Conservation (phyloP, 2,113 vertebrate species). For the Apeltes quadracus region DNA sequence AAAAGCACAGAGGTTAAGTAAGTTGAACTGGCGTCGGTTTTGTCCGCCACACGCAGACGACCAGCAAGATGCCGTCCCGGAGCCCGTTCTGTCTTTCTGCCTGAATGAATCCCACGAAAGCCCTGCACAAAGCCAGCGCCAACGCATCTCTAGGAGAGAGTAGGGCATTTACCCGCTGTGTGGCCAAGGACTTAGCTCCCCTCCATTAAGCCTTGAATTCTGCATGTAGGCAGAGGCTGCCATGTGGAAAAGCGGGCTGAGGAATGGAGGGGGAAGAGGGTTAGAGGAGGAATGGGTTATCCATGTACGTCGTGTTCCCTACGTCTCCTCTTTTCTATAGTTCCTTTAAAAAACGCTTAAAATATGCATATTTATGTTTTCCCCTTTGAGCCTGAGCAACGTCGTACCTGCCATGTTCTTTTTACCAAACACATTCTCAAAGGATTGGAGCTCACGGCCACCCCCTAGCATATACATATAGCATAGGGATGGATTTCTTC, state of each 20-base stretch:
- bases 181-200: slow-evolving; percentile 72
- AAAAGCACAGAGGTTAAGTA: slow-evolving; percentile 32
- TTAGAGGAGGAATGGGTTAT: slow-evolving; percentile 34
- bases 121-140: slow-evolving; percentile 7
- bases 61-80: slow-evolving; percentile 34
- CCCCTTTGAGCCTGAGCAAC: not conserved
- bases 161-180: slow-evolving; percentile 65
- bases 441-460: not conserved
- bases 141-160: slow-evolving; percentile 43
- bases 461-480: not conserved
- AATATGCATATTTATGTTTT: not conserved
- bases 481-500: not conserved
- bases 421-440: not conserved
- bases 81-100: slow-evolving; percentile 48
- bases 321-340: not conserved
- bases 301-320: slow-evolving; percentile 12
- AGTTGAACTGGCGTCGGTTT: slow-evolving; percentile 5
- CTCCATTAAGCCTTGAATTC: slow-evolving; percentile 78
- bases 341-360: not conserved
- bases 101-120: slow-evolving; percentile 58
- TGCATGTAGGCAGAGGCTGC: slow-evolving; percentile 65
- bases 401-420: not conserved
- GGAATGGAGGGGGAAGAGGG: slow-evolving; percentile 12
- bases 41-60: slow-evolving; percentile 44
- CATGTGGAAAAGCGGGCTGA: slow-evolving; percentile 73